These are phyloP conservation scores for Solen grandis DNA, from an alignment of 1,140 invertebrate species.

Conservation along the genomic window DNA sequence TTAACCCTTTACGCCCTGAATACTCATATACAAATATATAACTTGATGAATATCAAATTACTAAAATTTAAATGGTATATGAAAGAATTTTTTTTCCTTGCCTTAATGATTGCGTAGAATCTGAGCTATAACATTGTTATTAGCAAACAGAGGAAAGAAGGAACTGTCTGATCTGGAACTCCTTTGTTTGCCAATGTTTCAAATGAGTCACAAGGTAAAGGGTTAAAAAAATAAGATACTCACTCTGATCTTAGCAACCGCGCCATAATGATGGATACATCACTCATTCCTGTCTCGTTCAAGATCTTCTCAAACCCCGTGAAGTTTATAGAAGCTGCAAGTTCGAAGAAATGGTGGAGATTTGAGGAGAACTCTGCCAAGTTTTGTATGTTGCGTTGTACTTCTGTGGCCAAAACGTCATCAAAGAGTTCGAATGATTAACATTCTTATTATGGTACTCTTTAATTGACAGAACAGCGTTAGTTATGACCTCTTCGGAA, in stretches of 20 bases:
- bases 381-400: constrained; percentile 58
- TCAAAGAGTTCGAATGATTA: constrained; percentile 66
- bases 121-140: too few species aligned
- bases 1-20: too few species aligned
- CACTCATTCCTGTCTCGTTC: constrained; percentile 56
- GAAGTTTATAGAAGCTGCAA: constrained; percentile 29
- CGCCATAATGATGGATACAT: constrained; percentile 59
- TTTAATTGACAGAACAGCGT: constrained; percentile 62
- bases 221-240: too few species aligned
- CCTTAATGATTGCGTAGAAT: too few species aligned
- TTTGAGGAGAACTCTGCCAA: constrained; percentile 46
- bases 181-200: too few species aligned
- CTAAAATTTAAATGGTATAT: too few species aligned
- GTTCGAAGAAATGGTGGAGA: constrained; percentile 45
- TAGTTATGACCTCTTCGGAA: constrained; percentile 61
- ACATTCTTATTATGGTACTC: constrained; percentile 63
- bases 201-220: too few species aligned
- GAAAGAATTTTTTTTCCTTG: too few species aligned
- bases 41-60: too few species aligned
- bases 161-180: too few species aligned
- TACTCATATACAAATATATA: too few species aligned
- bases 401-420: constrained; percentile 67
- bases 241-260: constrained; percentile 55
- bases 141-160: too few species aligned
- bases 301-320: constrained; percentile 39